Conservation (phyloP, 1,140 invertebrate genomes). For the Pseudomyrmex cubaensis region DNA sequence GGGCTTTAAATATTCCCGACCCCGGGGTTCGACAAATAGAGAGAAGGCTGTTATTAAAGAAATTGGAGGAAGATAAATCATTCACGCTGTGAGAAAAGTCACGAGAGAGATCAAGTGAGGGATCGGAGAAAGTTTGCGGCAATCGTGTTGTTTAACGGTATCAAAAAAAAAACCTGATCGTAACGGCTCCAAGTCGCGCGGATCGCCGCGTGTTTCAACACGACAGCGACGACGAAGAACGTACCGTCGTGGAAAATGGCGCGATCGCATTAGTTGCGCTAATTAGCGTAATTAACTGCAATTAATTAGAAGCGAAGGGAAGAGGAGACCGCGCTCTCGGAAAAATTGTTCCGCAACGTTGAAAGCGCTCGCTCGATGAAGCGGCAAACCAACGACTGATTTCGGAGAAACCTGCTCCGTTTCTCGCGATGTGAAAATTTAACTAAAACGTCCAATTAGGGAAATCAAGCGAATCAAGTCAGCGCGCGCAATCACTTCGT, state of each 20-base stretch:
- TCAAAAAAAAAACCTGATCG: neutral
- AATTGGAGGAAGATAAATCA: conserved; percentile 5
- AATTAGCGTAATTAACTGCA: conserved; percentile 79
- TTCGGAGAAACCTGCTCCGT: neutral
- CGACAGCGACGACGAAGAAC: conserved; percentile 30
- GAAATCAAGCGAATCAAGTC: conserved; percentile 47
- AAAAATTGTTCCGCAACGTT: neutral
- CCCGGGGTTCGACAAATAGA: neutral
- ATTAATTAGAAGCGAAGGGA: conserved; percentile 76
- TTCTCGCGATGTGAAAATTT: conserved; percentile 43
- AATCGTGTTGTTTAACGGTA: no score
- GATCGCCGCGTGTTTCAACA: neutral
- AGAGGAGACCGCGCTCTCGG: conserved; percentile 10
- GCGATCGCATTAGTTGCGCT: conserved; percentile 70
- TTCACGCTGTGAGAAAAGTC: neutral
- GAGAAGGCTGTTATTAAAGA: neutral
- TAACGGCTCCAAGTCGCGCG: no score
- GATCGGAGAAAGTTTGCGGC: neutral
- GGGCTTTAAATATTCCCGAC: neutral
- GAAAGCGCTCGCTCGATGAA: neutral
- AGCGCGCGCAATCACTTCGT: conserved; percentile 3
- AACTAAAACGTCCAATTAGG: conserved; percentile 44
- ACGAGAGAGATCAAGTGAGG: neutral
- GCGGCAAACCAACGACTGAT: neutral
- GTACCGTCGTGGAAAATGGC: conserved; percentile 17